phyloP scores from a whole-genome alignment of 2,797 vertebrate species.

The Epinephelus coioides region DNA sequence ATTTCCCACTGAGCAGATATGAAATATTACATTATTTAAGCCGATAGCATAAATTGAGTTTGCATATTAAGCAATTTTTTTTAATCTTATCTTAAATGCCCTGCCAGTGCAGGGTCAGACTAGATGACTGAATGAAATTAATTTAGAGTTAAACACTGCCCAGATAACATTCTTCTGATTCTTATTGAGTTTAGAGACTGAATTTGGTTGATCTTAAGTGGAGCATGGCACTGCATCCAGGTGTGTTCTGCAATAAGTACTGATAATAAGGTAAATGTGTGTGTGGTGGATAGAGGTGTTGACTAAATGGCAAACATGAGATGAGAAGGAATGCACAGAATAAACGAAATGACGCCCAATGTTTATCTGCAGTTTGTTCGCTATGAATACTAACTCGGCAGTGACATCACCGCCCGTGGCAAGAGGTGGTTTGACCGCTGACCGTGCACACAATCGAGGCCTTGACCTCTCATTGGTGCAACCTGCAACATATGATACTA shows the following conservation, averaged over 20 bases:
- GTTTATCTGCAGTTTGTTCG: slow-evolving; percentile 49
- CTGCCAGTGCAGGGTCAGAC: slow-evolving; percentile 26
- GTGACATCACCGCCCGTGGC: slow-evolving; percentile 54
- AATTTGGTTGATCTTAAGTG: slow-evolving; percentile 12
- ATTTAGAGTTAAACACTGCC: slow-evolving; percentile 26
- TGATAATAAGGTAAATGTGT: slow-evolving; percentile 26
- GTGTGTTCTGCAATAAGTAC: neutral
- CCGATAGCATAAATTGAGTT: slow-evolving; percentile 17
- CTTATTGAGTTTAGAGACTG: slow-evolving; percentile 29
- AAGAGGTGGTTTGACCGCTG: slow-evolving; percentile 68
- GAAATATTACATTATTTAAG: slow-evolving; percentile 32
- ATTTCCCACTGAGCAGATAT: slow-evolving; percentile 25
- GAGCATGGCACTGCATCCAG: neutral
- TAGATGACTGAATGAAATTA: slow-evolving; percentile 30
- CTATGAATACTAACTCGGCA: slow-evolving; percentile 56
- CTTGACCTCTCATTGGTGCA: slow-evolving; percentile 77
- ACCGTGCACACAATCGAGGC: slow-evolving; percentile 61
- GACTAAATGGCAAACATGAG: slow-evolving; percentile 22
- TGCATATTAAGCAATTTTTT: slow-evolving; percentile 14
- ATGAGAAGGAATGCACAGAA: slow-evolving; percentile 1
- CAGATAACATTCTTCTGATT: slow-evolving; percentile 47
- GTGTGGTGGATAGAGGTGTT: neutral
- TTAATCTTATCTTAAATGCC: slow-evolving; percentile 26
- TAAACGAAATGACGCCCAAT: neutral
- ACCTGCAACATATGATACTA: slow-evolving; percentile 71